These are phyloP conservation scores for Drosophila meridionalis DNA, from an alignment of 2,888 invertebrate species.

Conservation along the genomic window DNA sequence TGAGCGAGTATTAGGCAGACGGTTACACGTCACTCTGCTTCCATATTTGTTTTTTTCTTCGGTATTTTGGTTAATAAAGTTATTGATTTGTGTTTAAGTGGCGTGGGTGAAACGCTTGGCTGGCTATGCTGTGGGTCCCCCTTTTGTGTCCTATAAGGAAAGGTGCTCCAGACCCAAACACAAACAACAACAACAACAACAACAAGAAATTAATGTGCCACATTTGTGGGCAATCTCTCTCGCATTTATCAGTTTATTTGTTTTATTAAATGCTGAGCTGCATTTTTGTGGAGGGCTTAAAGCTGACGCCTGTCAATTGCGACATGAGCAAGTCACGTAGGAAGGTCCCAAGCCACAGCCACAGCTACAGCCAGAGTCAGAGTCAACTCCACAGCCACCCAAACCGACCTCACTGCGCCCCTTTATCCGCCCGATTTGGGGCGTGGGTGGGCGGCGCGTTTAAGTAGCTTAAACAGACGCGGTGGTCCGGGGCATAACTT, in stretches of 20 bases:
- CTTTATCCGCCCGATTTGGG: constrained; percentile 12
- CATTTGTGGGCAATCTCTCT: constrained; percentile 53
- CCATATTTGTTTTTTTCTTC: constrained; percentile 8
- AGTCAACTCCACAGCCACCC: constrained; percentile 1
- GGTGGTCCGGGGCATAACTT: constrained; percentile 84
- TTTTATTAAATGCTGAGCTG: constrained; percentile 76
- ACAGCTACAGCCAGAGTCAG: background rate
- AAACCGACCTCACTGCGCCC: background rate
- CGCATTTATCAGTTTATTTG: constrained; percentile 68
- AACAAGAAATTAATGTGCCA: constrained; percentile 59
- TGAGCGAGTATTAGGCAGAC: constrained; percentile 4
- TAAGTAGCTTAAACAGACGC: constrained; percentile 83
- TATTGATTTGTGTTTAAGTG: constrained; percentile 79
- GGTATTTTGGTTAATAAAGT: constrained; percentile 68
- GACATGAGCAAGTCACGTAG: constrained; percentile 73
- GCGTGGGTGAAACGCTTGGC: constrained; percentile 65
- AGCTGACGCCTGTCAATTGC: constrained; percentile 74
- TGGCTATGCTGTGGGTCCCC: constrained; percentile 50
- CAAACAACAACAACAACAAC: background rate
- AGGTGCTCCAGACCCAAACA: constrained; percentile 11
- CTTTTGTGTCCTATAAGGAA: background rate
- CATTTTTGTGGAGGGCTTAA: constrained; percentile 33
- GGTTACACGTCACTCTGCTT: background rate
- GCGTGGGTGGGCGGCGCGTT: constrained; percentile 74
- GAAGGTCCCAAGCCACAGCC: constrained; percentile 2